A percentile compares a stretch with the other conserved stretches of the same genome.
These are phyloP conservation scores for Oreochromis aureus DNA, from an alignment of 2,113 vertebrate genomes.

Conservation along the genomic window DNA sequence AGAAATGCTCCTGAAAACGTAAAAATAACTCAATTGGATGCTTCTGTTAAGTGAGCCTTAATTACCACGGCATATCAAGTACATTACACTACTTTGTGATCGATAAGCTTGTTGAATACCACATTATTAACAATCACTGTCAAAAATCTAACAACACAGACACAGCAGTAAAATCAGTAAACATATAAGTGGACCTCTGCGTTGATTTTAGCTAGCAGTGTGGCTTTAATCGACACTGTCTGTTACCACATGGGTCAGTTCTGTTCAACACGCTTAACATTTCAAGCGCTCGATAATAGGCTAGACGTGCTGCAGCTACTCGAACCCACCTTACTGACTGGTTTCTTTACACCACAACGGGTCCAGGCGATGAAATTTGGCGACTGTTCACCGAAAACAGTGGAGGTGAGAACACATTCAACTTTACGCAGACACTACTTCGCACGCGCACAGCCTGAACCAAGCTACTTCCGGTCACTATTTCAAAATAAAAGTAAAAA, in stretches of 20 bases:
- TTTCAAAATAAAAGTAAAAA: slow-evolving; percentile 33
- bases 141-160: background rate
- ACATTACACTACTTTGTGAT: background rate
- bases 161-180: background rate
- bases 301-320: background rate
- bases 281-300: background rate
- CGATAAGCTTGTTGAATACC: background rate
- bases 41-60: background rate
- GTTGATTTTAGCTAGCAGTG: background rate
- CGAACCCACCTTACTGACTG: slow-evolving; percentile 8
- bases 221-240: background rate
- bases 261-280: background rate
- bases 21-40: background rate
- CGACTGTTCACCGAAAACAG: background rate
- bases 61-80: background rate
- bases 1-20: background rate
- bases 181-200: background rate
- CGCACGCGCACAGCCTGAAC: background rate
- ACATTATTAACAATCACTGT: background rate
- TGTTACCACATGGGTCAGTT: background rate
- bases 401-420: background rate
- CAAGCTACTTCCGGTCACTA: background rate
- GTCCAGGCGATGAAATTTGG: background rate
- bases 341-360: background rate
- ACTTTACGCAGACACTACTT: background rate